A percentile compares a stretch with the other conserved stretches of the same genome.
phyloP scores from a whole-genome alignment of 2,797 vertebrate genomes.

The Sebastes nivosus region DNA sequence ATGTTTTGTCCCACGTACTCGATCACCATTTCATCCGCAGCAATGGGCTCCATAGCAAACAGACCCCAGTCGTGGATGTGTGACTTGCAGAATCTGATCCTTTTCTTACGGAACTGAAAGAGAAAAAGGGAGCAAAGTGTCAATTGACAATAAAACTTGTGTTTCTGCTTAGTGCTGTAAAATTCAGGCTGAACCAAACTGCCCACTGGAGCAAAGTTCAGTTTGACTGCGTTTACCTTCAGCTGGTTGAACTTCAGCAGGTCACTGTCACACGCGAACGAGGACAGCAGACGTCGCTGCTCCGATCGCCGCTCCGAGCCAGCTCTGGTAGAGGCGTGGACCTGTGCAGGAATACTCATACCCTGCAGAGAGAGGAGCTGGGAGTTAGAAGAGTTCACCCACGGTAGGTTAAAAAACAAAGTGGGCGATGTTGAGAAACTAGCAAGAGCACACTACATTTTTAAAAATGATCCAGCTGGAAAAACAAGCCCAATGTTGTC shows the following conservation, averaged over 20 bases:
- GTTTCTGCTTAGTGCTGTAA: not conserved
- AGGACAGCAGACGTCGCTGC: conserved; percentile 93
- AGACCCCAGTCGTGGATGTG: conserved; percentile 98
- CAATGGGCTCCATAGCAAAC: conserved; percentile 97
- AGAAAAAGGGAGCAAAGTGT: not conserved
- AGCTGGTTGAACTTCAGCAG: conserved; percentile 99
- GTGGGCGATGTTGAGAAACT: too few species aligned
- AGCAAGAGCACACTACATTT: too few species aligned
- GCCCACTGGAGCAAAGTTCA: not conserved
- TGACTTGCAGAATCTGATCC: conserved; percentile 94
- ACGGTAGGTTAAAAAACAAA: not conserved
- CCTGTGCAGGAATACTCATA: conserved; percentile 97
- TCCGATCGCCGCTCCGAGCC: conserved; percentile 96
- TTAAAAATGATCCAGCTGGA: too few species aligned
- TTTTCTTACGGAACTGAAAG: conserved; percentile 96
- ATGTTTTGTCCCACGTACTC: conserved; percentile 98
- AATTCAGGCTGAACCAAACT: not conserved
- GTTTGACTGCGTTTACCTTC: conserved; percentile 83
- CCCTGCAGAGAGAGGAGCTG: conserved; percentile 79
- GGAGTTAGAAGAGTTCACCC: not conserved
- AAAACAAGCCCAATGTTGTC: too few species aligned
- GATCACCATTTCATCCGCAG: conserved; percentile 99
- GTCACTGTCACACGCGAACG: conserved; percentile 97
- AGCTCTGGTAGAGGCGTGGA: conserved; percentile 92
- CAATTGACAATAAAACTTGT: not conserved